Evolutionary conservation across 2,797 vertebrate genomes (phyloP), one percentile per base, ranked within the genome.

Genomic region (Aselliscus stoliczkanus): DNA sequence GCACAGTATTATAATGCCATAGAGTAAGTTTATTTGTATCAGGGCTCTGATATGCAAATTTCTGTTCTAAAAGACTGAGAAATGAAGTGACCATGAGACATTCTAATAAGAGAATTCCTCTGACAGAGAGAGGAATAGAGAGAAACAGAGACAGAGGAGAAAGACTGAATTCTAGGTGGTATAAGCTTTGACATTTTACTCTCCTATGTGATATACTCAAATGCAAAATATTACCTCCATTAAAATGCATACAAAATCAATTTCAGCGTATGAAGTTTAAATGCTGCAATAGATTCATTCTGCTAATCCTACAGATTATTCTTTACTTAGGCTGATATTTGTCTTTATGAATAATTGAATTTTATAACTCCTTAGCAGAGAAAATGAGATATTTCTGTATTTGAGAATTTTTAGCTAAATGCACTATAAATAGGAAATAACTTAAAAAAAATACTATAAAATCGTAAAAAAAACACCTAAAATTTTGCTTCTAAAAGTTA

Each of bases 31-130:
- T 98, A 98, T 97, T 98, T 97, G 92, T 98, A 96, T 96, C 94
- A 94, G 76, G 95, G 98, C 98, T 99, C 99, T 99, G 99, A 99
- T 98, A 99, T 99, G 98, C 98, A 99, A 99, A 99, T 99, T 81
- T 6, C 5, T 97, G 94, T 98, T 99, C 98, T 98, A 98, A 89
- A 91, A 91, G 52, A 96, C 93, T 94, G 29, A 98, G 95, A 98
- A 99, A 98, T 98, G 97, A 97, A 98, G 93, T 98, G 98, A 98
- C 98, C 98, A 98, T 58, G 56, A 98, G 69, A 95, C 95, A 90
- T 70, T 93, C 75, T 84, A 31, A 50, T 77, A 80, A 96, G 23
- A 91, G 25, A 56, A 81, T 60, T 87, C 18, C 42, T 95, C 67
- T 93, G 88, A 81, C 34, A 86, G 70, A 88, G 34, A 84, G 1